phyloP scores from a whole-genome alignment of 1,140 invertebrate genomes.

The Drosophila pachea region DNA sequence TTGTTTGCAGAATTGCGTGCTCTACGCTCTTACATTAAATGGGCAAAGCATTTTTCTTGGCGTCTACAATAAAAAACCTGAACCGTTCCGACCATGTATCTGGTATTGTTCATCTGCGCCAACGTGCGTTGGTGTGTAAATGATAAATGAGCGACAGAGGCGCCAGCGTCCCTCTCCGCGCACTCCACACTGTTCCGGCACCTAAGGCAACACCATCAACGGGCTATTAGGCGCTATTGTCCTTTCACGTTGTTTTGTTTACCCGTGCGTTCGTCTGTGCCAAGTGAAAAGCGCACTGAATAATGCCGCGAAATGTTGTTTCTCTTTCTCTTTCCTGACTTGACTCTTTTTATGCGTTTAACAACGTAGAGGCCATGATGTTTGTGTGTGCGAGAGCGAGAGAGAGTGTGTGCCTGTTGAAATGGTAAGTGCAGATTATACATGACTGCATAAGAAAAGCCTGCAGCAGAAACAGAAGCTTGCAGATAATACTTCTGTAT shows the following conservation, averaged over 20 bases:
- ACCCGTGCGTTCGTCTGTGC: conserved; percentile 6
- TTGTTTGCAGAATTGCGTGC: conserved; percentile 5
- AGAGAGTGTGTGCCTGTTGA: too few relatives aligned
- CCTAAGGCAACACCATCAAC: conserved; percentile 58
- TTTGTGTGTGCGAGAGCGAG: too few relatives aligned
- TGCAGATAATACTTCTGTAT: too few relatives aligned
- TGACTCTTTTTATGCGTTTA: neutral
- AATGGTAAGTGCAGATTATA: too few relatives aligned
- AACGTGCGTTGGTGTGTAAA: conserved; percentile 74
- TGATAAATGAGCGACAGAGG: conserved; percentile 66
- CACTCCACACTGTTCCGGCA: conserved; percentile 54
- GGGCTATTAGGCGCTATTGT: conserved; percentile 68
- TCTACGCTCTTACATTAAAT: conserved; percentile 52
- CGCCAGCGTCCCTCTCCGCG: conserved; percentile 29
- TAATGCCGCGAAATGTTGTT: conserved; percentile 24
- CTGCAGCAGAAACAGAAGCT: too few relatives aligned
- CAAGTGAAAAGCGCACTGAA: conserved; percentile 15
- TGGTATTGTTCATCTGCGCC: conserved; percentile 59
- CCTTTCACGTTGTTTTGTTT: conserved; percentile 43
- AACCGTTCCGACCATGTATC: conserved; percentile 29
- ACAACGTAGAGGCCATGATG: too few relatives aligned
- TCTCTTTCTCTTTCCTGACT: neutral
- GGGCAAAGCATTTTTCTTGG: conserved; percentile 56
- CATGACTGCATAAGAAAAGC: too few relatives aligned
- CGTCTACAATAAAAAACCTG: conserved; percentile 43